phyloP scores from a whole-genome alignment of 1,140 invertebrate genomes.

The Lanistes nyassanus region DNA sequence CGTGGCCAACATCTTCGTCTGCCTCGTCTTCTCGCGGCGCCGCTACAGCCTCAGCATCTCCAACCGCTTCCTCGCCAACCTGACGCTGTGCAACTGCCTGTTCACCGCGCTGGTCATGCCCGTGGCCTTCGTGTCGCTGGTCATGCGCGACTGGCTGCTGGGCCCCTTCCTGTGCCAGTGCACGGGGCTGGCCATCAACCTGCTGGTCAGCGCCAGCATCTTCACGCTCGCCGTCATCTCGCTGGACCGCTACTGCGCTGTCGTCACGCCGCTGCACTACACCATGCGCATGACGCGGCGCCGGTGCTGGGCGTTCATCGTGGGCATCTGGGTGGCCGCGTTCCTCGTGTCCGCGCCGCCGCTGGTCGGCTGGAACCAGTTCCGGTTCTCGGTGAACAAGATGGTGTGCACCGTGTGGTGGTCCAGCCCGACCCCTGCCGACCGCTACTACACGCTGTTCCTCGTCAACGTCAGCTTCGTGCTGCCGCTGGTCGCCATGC shows the following conservation, averaged over 20 bases:
- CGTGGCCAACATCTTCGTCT: slow-evolving; percentile 70
- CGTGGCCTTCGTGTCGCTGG: slow-evolving; percentile 68
- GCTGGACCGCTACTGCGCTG: slow-evolving; percentile 85
- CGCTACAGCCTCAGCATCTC: slow-evolving; percentile 73
- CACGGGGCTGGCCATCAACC: slow-evolving; percentile 69
- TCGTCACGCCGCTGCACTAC: slow-evolving; percentile 67
- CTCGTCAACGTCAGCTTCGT: slow-evolving; percentile 69
- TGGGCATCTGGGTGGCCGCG: slow-evolving; percentile 72
- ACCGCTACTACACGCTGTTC: slow-evolving; percentile 56
- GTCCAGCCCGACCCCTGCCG: slow-evolving; percentile 36
- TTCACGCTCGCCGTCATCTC: slow-evolving; percentile 84
- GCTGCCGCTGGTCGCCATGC: slow-evolving; percentile 75
- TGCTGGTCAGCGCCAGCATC: slow-evolving; percentile 72
- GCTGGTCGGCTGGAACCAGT: slow-evolving; percentile 58
- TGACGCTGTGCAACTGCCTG: slow-evolving; percentile 75
- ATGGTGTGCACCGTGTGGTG: slow-evolving; percentile 59
- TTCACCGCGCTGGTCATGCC: slow-evolving; percentile 74
- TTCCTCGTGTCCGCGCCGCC: slow-evolving; percentile 56
- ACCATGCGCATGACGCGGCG: slow-evolving; percentile 78
- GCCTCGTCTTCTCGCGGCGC: slow-evolving; percentile 72
- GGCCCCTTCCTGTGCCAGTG: slow-evolving; percentile 66
- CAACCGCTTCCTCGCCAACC: slow-evolving; percentile 78
- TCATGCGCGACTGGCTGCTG: slow-evolving; percentile 60
- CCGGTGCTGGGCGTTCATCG: slow-evolving; percentile 77
- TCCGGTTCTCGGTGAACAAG: slow-evolving; percentile 58